Evolutionary conservation across 2,113 vertebrate species (phyloP).

Genomic region (Pangasianodon gigas): DNA sequence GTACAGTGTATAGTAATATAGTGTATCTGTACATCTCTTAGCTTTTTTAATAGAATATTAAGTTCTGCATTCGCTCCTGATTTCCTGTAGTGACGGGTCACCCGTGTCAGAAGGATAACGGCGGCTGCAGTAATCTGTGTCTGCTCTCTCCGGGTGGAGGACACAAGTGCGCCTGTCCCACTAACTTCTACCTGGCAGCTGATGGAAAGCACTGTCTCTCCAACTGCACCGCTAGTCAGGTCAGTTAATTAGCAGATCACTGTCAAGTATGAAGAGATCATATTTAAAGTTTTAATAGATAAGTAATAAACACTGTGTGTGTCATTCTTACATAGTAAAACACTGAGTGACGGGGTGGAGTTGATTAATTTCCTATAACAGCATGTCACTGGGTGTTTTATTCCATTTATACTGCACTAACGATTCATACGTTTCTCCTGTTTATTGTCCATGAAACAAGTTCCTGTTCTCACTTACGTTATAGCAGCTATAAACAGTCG

Average conservation of each 20-base stretch:
- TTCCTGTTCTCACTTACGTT: too few relatives aligned
- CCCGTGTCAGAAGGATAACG: constrained; percentile 89
- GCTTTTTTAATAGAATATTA: too few relatives aligned
- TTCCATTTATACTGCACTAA: not conserved
- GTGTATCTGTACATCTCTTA: too few relatives aligned
- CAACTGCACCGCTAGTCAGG: constrained; percentile 98
- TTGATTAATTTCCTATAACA: not conserved
- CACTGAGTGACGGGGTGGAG: too few relatives aligned
- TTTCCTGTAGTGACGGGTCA: constrained; percentile 82
- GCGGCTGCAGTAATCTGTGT: constrained; percentile 94
- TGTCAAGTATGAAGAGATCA: not conserved
- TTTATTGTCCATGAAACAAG: too few relatives aligned
- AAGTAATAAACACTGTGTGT: not conserved
- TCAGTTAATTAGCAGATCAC: constrained; percentile 50
- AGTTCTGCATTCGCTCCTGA: not conserved
- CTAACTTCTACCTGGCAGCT: constrained; percentile 92
- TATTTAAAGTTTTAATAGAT: not conserved
- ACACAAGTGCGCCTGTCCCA: constrained; percentile 93
- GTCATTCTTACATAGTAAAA: not conserved
- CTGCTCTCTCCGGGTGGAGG: constrained; percentile 87
- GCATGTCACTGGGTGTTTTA: not conserved
- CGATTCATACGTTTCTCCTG: too few relatives aligned
- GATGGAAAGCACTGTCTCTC: constrained; percentile 92
- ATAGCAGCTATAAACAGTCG: too few relatives aligned
- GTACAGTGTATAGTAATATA: not conserved